Evolutionary conservation across 2,113 vertebrate genomes (phyloP).

Genomic region (Chelonoidis abingdonii): DNA sequence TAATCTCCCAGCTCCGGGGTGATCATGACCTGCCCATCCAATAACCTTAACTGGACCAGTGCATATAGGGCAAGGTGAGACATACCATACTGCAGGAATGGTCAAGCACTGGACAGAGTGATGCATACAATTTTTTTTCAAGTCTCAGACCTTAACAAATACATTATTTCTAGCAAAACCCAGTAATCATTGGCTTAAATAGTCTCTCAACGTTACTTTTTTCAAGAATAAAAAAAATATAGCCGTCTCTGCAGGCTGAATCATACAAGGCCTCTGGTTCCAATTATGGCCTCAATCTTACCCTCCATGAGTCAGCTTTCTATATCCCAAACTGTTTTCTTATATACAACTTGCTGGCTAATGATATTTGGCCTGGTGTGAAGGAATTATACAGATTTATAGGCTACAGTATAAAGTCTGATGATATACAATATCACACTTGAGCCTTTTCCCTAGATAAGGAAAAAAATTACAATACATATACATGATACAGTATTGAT

Average conservation of each 20-base stretch:
- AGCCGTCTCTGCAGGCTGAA: not conserved
- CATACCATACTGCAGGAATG: not conserved
- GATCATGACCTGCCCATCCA: not conserved
- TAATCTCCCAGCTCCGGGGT: not conserved
- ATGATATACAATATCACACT: not conserved
- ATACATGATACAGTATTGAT: not conserved
- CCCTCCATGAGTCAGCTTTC: not conserved
- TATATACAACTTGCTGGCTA: not conserved
- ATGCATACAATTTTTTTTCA: accelerated
- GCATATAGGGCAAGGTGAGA: not conserved
- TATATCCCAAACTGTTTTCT: not conserved
- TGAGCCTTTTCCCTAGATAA: not conserved
- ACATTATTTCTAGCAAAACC: accelerated
- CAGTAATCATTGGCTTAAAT: accelerated
- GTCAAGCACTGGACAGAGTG: not conserved
- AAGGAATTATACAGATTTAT: not conserved
- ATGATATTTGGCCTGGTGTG: not conserved
- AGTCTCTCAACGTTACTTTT: not conserved
- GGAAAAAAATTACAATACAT: not conserved
- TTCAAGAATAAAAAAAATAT: not conserved
- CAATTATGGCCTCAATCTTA: not conserved
- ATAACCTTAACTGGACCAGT: not conserved
- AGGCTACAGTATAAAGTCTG: not conserved
- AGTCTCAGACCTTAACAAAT: not conserved
- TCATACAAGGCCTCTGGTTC: not conserved